These are phyloP conservation scores for Halcyon senegalensis DNA, from an alignment of 2,113 vertebrate species.

Conservation along the genomic window DNA sequence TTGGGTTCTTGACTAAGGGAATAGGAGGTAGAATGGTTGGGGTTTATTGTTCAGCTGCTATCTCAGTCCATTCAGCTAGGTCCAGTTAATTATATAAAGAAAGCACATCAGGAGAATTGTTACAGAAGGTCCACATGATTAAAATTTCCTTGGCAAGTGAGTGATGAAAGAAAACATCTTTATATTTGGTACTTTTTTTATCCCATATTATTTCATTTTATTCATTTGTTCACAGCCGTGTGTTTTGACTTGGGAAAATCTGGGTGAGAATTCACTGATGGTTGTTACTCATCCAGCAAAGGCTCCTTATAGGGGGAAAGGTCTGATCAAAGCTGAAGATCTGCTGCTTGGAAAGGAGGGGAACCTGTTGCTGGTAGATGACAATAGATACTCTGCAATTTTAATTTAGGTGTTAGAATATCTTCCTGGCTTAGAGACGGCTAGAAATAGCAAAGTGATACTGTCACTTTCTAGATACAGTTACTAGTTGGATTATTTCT, in stretches of 20 bases:
- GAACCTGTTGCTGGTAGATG: background rate
- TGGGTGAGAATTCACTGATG: background rate
- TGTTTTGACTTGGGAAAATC: background rate
- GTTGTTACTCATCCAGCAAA: background rate
- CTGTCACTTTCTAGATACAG: background rate
- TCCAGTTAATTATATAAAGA: background rate
- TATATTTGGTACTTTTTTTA: background rate
- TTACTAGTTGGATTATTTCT: background rate
- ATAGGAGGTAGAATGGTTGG: background rate
- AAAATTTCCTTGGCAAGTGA: background rate
- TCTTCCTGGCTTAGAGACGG: background rate
- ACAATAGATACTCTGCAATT: background rate
- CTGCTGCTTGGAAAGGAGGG: background rate
- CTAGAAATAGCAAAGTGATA: background rate
- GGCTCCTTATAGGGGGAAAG: background rate
- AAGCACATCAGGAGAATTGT: rapidly evolving
- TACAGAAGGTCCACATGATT: background rate
- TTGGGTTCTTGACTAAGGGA: background rate
- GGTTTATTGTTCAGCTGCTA: background rate
- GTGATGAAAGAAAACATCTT: background rate
- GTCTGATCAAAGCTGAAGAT: background rate
- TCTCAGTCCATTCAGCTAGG: background rate
- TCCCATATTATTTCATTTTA: background rate
- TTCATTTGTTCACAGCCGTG: background rate
- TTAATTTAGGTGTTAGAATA: background rate